Conservation (phyloP, 2,797 vertebrate species). For the Sphenopsis melanotis region DNA sequence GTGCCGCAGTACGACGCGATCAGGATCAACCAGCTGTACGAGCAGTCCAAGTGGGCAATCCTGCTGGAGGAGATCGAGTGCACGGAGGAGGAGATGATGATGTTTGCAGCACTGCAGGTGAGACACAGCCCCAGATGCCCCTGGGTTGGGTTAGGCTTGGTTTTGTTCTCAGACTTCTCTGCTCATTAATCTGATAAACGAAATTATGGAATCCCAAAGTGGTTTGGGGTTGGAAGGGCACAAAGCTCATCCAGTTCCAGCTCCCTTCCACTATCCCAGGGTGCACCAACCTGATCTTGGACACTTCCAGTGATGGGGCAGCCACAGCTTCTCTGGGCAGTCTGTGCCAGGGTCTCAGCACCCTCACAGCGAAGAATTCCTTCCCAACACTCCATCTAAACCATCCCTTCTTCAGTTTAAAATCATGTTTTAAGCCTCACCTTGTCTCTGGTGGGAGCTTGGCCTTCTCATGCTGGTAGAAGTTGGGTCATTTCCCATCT, state of each 20-base stretch:
- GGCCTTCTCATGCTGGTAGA: background rate
- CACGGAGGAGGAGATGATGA: conserved; percentile 99
- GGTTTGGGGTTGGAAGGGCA: background rate
- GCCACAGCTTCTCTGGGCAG: background rate
- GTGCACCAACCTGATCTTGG: background rate
- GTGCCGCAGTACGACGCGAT: conserved; percentile 91
- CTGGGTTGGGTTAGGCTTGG: rapidly evolving
- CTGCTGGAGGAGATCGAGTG: conserved; percentile 99
- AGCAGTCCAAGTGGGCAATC: conserved; percentile 97
- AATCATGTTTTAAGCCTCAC: background rate
- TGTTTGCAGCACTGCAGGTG: conserved; percentile 99
- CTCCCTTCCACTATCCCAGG: background rate
- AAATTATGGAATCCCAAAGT: background rate
- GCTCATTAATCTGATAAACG: rapidly evolving
- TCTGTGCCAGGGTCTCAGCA: background rate
- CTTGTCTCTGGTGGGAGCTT: background rate
- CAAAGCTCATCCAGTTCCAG: background rate
- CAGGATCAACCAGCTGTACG: conserved; percentile 97
- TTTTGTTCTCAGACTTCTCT: background rate
- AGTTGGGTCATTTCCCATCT: background rate
- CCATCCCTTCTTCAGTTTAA: background rate
- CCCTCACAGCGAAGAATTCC: background rate
- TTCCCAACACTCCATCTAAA: background rate
- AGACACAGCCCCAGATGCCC: background rate
- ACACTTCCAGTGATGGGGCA: background rate